Base-by-base conservation (phyloP, 1,140 invertebrate species). In the Drosophila melanica region DNA sequence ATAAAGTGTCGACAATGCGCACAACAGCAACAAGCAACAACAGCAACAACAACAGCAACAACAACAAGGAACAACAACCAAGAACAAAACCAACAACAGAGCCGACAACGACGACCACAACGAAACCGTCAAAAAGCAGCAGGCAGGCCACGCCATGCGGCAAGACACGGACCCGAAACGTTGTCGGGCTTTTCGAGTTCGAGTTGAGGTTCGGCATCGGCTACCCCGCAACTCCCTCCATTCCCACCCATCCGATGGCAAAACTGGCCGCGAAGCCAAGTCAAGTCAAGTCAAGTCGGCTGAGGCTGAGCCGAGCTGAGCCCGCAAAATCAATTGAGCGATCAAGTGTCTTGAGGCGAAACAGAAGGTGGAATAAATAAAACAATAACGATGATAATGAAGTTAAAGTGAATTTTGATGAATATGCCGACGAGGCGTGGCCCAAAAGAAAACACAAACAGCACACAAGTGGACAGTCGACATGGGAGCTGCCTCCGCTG, bases 291-390 rank as follows among this genome's bases (percentile, higher is more conserved):
- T 18, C 48, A n/a, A n/a, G n/a, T n/a, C n/a, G n/a, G 23, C 9
- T 12, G 18, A 30, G 41, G 41, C 48, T 2, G 41, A 39, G 39
- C 51, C 10, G 42, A 51, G 58, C 69, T 20, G 37, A 73, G 75
- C 69, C 66, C 66, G 74, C 68, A 90, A 90, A 90, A 90, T 90
- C 89, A 90, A 90, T 90, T 90, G 89, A 90, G 89, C 89, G 89
- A 90, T 90, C 89, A 90, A 90, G 89, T 90, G 89, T 90, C 89
- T 90, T 90, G 89, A 90, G 89, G 89, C 89, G 89, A 90, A 90
- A 90, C 89, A 90, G 89, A 90, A 90, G 89, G 89, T 90, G 89
- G 89, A 90, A 90, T 90, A 90, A 90, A 90, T 90, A 90, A 90
- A 90, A 90, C 89, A 90, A 90, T 90, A 90, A 90, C 82, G 73